Conservation (phyloP, 2,888 invertebrate genomes). For the Tenthredo livida region DNA sequence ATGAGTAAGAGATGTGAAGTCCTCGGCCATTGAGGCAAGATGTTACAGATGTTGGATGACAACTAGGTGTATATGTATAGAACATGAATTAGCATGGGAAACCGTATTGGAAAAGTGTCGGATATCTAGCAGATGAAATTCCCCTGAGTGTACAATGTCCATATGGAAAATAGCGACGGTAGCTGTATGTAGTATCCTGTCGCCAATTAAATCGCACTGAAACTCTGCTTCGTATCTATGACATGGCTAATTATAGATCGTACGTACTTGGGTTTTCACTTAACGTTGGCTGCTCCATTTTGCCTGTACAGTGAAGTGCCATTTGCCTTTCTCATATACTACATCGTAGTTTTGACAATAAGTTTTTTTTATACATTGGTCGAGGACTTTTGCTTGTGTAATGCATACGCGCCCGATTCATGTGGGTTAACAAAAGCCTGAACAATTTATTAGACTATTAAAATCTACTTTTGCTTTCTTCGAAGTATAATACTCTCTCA, state of each 20-base stretch:
- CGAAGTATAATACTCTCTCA: not conserved
- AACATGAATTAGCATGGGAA: not conserved
- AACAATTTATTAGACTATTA: constrained; percentile 21
- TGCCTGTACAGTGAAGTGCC: not conserved
- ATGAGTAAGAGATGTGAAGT: not conserved
- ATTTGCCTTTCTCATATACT: not conserved
- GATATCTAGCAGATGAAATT: not conserved
- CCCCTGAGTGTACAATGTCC: not conserved
- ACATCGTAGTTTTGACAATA: constrained; percentile 18
- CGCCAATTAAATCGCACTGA: constrained; percentile 27
- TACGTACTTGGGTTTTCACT: constrained; percentile 40
- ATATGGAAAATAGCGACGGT: not conserved
- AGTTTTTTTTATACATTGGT: not conserved
- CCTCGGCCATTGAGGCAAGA: not conserved
- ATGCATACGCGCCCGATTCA: not conserved
- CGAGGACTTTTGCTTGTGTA: not conserved
- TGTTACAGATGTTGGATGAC: not conserved
- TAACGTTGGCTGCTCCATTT: constrained; percentile 43
- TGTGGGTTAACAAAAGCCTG: not conserved
- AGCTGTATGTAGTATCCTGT: not conserved
- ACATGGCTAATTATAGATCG: constrained; percentile 36
- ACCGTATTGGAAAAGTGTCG: constrained; percentile 9
- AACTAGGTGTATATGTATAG: not conserved
- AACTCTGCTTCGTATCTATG: constrained; percentile 26
- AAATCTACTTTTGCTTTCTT: constrained; percentile 34